Conservation (phyloP, 2,888 invertebrate species). For the Hyalella azteca region DNA sequence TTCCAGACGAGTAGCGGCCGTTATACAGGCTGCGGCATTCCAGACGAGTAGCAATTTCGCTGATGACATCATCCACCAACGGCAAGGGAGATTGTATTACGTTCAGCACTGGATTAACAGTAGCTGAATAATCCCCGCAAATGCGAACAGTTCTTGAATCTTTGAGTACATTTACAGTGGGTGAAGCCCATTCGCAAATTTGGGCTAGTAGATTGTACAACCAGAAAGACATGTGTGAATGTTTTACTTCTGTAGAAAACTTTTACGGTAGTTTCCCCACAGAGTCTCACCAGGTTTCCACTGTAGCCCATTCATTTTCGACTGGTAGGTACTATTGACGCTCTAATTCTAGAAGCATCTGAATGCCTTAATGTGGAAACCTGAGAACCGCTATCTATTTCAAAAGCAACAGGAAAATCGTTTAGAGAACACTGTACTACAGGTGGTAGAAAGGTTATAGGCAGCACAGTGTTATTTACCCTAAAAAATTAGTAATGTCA, state of each 20-base stretch:
- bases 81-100: not conserved
- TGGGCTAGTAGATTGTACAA: not conserved
- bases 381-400: not conserved
- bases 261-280: not conserved
- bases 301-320: not conserved
- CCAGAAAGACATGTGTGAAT: not conserved
- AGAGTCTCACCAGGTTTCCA: not conserved
- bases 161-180: conserved; percentile 9
- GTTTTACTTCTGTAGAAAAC: not conserved
- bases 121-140: not conserved
- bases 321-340: not conserved
- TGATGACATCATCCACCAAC: not conserved
- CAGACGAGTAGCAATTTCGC: not conserved
- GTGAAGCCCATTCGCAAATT: not conserved
- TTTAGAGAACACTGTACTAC: not conserved
- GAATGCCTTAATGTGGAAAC: not conserved
- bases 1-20: too few species aligned
- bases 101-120: not conserved
- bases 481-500: not conserved
- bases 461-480: too few species aligned
- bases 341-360: not conserved
- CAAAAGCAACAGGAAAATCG: not conserved
- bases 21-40: too few species aligned
- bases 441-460: not conserved
- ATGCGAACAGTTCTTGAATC: not conserved